Evolutionary conservation across 2,113 vertebrate species (phyloP).

Genomic region (Pygoscelis adeliae): DNA sequence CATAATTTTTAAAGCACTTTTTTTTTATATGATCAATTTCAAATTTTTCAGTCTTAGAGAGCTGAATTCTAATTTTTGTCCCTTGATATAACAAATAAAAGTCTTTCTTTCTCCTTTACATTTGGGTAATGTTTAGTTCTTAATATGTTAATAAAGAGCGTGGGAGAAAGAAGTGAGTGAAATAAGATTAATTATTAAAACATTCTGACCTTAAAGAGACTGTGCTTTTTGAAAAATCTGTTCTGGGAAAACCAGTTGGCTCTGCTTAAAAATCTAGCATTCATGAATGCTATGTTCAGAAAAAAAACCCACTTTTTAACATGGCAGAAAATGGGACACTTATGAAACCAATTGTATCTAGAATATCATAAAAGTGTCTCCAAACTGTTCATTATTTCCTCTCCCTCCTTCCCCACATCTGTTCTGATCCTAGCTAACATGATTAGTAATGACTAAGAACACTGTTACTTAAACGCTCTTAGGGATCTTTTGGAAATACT

Average conservation of each 20-base stretch:
- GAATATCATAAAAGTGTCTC: background rate
- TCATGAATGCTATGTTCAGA: background rate
- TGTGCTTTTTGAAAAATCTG: background rate
- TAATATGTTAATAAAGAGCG: background rate
- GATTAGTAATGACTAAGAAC: background rate
- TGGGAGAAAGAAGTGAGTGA: background rate
- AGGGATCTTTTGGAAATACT: background rate
- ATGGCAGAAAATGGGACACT: background rate
- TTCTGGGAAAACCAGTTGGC: background rate
- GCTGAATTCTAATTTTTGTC: background rate
- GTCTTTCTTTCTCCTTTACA: background rate
- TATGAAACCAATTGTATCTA: background rate
- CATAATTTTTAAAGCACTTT: background rate
- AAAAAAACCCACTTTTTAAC: fast-evolving
- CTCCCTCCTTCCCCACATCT: background rate
- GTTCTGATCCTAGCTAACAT: background rate
- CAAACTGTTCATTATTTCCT: background rate
- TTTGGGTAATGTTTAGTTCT: background rate
- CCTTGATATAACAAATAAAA: background rate
- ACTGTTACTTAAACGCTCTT: background rate
- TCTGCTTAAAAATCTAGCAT: background rate
- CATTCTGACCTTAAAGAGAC: background rate
- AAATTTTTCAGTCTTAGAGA: background rate
- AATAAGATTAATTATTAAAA: background rate
- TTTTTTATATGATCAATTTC: background rate